Base-by-base conservation (phyloP, 2,113 vertebrate genomes). In the Paedocypris sp. region DNA sequence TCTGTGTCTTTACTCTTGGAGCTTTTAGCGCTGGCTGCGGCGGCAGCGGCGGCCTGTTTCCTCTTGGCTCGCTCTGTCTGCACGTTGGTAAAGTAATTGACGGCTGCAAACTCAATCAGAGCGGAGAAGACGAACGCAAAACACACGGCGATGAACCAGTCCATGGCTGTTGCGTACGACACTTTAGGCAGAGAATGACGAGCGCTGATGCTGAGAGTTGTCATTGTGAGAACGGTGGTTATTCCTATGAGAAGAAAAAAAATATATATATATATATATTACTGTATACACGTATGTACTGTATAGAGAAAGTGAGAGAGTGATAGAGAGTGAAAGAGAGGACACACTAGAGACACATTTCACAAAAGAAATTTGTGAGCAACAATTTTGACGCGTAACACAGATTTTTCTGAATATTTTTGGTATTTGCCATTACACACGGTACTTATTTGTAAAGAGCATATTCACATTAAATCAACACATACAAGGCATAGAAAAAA, bases 81-180 rank as follows among this genome's bases (percentile, higher is more conserved):
- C 20, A 84, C 79, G 16, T 97, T 94, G 70, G 93, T 98, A 79
- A 98, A 96, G 80, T 99, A 99, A 80, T 99, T 99, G 62, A 98
- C 95, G 49, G 95, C 95, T 26, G 94, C 95, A 60, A 99, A 99
- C 80, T 99, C 95, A 32, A 99, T 97, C 23, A 99, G 91, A 67
- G 95, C 95, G 12, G 95, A 98, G 83, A 99, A 99, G 64, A 99
- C 95, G 50, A 99, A 99, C 73, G 95, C 92, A 64, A 99, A 99
- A 77, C 95, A 98, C 66, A 99, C 94, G 0, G 95, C 95, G 64
- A 99, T 99, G 79, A 99, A 99, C 94, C 95, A 99, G 80, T 99
- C 95, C 95, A 99, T 99, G 31, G 95, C 95, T 0, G 95, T 99
- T 62, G 95, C 95, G 5, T 99, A 98, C 6, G 94, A 99, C 51